phyloP scores from a whole-genome alignment of 2,797 vertebrate species.

The Arnoldichthys spilopterus region DNA sequence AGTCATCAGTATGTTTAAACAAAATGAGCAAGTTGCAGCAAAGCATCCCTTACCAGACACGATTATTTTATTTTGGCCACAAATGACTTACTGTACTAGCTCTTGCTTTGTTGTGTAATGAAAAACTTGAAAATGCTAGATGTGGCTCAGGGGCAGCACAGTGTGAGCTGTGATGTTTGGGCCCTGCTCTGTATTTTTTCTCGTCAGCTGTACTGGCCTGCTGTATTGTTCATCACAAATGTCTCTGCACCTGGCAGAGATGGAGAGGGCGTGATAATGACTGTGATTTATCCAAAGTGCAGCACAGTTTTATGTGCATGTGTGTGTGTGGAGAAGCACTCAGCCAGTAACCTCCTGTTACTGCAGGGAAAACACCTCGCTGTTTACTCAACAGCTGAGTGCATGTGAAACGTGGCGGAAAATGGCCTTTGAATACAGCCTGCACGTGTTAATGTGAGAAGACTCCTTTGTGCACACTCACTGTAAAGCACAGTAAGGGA shows the following conservation, averaged over 20 bases:
- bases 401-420: constrained; percentile 64
- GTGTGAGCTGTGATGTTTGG: constrained; percentile 18
- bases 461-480: constrained; percentile 28
- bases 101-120: constrained; percentile 17
- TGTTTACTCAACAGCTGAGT: constrained; percentile 68
- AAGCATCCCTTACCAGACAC: background rate
- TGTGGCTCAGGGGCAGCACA: constrained; percentile 16
- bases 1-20: background rate
- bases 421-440: constrained; percentile 57
- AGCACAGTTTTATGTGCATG: constrained; percentile 51
- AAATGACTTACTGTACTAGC: constrained; percentile 2
- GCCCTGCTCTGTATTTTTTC: constrained; percentile 31
- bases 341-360: constrained; percentile 41
- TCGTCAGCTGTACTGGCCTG: constrained; percentile 31
- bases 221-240: background rate
- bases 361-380: constrained; percentile 60
- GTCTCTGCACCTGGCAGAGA: constrained; percentile 50
- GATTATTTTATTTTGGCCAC: background rate
- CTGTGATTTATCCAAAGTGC: constrained; percentile 41
- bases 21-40: background rate
- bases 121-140: constrained; percentile 15
- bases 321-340: background rate
- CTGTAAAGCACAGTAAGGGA: constrained; percentile 1
- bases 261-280: constrained; percentile 46
- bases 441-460: constrained; percentile 58